Conservation (phyloP, 2,797 vertebrate genomes). For the Smutsia temminckii region DNA sequence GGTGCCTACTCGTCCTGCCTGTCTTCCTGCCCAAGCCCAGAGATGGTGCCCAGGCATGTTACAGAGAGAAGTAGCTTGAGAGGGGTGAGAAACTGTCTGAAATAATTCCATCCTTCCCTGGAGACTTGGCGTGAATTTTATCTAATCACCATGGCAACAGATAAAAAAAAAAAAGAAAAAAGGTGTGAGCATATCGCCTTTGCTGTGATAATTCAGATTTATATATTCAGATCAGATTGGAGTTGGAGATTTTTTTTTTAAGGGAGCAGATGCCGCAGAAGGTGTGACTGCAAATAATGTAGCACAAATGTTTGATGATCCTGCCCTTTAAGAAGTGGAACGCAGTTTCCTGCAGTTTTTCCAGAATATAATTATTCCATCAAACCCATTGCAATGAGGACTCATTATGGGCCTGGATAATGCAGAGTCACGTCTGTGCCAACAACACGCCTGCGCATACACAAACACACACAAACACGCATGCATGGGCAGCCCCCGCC, state of each 20-base stretch:
- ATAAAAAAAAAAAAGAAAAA: conserved; percentile 85
- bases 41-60: conserved; percentile 85
- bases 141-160: conserved; percentile 97
- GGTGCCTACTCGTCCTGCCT: not conserved
- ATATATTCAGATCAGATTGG: conserved; percentile 91
- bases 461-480: conserved; percentile 75
- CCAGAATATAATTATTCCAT: conserved; percentile 87
- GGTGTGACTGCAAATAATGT: conserved; percentile 86
- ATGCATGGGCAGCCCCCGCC: conserved; percentile 41
- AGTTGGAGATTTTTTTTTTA: conserved; percentile 88
- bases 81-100: conserved; percentile 89
- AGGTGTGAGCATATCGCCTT: conserved; percentile 89
- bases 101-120: conserved; percentile 91
- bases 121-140: conserved; percentile 98
- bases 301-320: conserved; percentile 84
- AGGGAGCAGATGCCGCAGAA: conserved; percentile 87
- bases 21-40: conserved; percentile 59
- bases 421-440: conserved; percentile 85
- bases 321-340: conserved; percentile 86
- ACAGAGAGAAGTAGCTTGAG: conserved; percentile 79
- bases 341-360: conserved; percentile 82
- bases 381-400: conserved; percentile 85
- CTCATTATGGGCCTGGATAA: conserved; percentile 84
- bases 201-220: conserved; percentile 90
- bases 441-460: conserved; percentile 70